phyloP scores from a whole-genome alignment of 2,797 vertebrate genomes.

The Micrastur ruficollis region DNA sequence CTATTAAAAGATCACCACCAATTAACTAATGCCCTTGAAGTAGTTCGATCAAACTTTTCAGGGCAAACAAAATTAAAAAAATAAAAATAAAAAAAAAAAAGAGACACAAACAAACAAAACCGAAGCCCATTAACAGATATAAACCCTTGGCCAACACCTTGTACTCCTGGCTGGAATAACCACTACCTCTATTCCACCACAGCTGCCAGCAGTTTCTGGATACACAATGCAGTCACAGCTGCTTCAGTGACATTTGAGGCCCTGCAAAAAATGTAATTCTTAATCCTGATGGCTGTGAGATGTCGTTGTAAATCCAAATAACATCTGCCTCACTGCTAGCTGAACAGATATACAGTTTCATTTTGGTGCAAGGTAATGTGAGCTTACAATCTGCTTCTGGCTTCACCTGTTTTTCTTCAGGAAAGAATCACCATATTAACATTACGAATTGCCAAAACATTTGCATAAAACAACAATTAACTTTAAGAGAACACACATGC shows the following conservation, averaged over 20 bases:
- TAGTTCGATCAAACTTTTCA: background rate
- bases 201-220: background rate
- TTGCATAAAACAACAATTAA: constrained; percentile 7
- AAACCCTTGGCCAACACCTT: background rate
- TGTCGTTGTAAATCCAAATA: constrained; percentile 1
- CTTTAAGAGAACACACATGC: background rate
- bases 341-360: background rate
- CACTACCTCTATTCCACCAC: background rate
- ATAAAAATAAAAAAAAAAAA: too few species aligned
- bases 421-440: constrained; percentile 22
- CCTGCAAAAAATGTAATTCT: background rate
- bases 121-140: background rate
- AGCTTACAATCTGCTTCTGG: constrained; percentile 15
- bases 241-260: background rate
- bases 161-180: background rate
- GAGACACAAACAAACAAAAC: background rate
- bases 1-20: background rate
- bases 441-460: background rate
- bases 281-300: background rate
- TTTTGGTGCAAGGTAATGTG: constrained; percentile 4
- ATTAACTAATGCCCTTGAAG: background rate
- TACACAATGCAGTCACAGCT: background rate
- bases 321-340: background rate
- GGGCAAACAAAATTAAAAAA: background rate
- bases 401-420: constrained; percentile 7